Evolutionary conservation across 2,797 vertebrate genomes (phyloP).

Genomic region (Rallus crepitans): DNA sequence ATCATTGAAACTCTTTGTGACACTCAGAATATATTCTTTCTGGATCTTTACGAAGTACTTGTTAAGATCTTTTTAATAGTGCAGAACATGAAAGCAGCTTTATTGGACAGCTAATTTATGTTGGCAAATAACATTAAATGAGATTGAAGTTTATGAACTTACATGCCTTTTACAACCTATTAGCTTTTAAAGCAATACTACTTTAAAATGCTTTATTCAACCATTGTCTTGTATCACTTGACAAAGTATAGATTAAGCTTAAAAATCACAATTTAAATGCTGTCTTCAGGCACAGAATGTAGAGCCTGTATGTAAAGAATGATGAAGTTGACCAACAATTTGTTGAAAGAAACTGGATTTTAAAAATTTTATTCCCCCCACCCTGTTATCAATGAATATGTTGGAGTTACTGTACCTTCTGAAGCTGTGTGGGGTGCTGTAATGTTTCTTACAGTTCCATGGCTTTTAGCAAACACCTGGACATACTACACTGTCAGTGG

Average conservation of each 20-base stretch:
- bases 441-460: neutral
- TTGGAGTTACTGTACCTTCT: neutral
- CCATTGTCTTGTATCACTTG: neutral
- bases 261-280: neutral
- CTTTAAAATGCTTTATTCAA: neutral
- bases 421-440: neutral
- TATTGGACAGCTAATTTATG: conserved; percentile 33
- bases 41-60: conserved; percentile 58
- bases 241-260: neutral
- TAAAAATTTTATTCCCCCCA: neutral
- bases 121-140: conserved; percentile 28
- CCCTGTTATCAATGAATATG: neutral
- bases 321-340: neutral
- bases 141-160: conserved; percentile 31
- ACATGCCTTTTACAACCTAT: neutral
- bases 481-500: fast-evolving
- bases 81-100: conserved; percentile 52
- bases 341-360: neutral
- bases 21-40: conserved; percentile 59
- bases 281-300: neutral
- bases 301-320: neutral
- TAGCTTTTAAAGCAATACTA: neutral
- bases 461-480: neutral
- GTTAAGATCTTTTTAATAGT: conserved; percentile 64
- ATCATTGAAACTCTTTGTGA: neutral